Evolutionary conservation across 37 sponge, comb jelly and placozoan species (phyloP).

Genomic region (Tethya wilhelma): DNA sequence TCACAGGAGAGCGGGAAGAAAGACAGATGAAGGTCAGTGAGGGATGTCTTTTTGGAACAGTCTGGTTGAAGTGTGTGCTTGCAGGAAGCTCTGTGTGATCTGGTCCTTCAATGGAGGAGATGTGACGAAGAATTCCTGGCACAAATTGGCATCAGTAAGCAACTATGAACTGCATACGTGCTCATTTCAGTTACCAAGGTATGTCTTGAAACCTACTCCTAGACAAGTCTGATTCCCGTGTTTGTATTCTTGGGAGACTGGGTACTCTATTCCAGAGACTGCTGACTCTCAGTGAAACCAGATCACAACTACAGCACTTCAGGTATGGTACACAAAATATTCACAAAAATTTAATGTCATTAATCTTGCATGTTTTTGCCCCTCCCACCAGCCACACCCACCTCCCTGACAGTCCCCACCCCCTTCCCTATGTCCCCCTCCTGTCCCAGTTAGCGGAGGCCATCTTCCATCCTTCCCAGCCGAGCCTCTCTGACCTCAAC

Average conservation of each 20-base stretch:
- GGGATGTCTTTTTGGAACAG: neutral
- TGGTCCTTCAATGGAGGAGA: conserved; percentile 18
- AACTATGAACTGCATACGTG: neutral
- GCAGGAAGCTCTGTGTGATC: conserved; percentile 31
- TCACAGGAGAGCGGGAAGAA: neutral
- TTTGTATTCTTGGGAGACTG: conserved; percentile 8
- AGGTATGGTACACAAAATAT: too few relatives aligned
- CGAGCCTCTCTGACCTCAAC: conserved; percentile 51
- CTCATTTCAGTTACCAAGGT: neutral
- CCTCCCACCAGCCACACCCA: conserved; percentile 7
- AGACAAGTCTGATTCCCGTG: conserved; percentile 9
- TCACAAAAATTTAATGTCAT: neutral
- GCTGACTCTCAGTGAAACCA: conserved; percentile 13
- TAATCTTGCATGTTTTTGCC: neutral
- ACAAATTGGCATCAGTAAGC: conserved; percentile 22
- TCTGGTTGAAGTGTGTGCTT: neutral
- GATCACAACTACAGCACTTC: conserved; percentile 41
- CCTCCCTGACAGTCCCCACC: neutral
- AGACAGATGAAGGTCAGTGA: conserved; percentile 20
- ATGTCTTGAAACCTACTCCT: neutral
- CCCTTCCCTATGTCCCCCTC: conserved; percentile 24
- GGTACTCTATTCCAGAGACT: conserved; percentile 13
- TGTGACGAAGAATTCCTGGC: conserved; percentile 25
- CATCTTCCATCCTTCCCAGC: conserved; percentile 49
- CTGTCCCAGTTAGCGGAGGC: conserved; percentile 57